Evolutionary conservation across 2,113 vertebrate species (phyloP).

Genomic region (Rhea pennata): DNA sequence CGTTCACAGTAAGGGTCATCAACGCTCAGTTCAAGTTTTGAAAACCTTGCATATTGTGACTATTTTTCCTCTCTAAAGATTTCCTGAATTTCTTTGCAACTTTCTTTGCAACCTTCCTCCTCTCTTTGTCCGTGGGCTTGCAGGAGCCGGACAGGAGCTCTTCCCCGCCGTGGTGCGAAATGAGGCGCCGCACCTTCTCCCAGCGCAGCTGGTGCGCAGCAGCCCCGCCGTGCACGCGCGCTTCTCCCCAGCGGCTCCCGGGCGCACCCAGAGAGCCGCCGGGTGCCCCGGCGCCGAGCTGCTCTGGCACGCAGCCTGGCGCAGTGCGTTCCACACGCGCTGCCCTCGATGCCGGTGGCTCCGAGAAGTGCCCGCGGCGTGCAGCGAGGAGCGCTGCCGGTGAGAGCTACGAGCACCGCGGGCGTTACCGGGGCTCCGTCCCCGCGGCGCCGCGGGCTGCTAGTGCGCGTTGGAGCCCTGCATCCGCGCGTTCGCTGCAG

Average conservation of each 20-base stretch:
- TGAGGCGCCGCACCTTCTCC: background rate
- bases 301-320: no score
- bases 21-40: background rate
- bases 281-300: no score
- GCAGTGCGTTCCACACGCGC: background rate
- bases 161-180: background rate
- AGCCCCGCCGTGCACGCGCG: background rate
- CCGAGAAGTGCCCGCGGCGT: background rate
- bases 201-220: background rate
- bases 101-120: background rate
- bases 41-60: background rate
- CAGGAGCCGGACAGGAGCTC: background rate
- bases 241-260: background rate
- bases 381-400: background rate
- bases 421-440: background rate
- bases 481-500: no score
- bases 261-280: background rate
- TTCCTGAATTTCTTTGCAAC: background rate
- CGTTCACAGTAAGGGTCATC: background rate
- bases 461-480: background rate
- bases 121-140: background rate
- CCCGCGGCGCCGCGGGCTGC: background rate
- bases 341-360: background rate
- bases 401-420: background rate
- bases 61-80: background rate